Percentiles rank a stretch among this genome's conserved stretches.
Evolutionary conservation across 2,888 invertebrate genomes (phyloP).

Genomic region (Rhamphomyia laevipes): DNA sequence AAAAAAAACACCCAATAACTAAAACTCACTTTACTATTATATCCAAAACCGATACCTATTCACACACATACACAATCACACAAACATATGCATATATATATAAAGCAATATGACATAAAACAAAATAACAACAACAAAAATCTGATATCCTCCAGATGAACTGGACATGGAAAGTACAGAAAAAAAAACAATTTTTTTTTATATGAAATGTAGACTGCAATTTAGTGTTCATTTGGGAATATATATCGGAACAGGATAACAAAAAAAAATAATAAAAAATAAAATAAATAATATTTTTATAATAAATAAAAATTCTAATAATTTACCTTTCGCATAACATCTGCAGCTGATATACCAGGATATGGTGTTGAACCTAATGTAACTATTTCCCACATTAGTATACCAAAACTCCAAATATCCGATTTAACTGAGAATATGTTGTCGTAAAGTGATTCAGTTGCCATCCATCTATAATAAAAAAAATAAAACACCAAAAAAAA

Average conservation of each 20-base stretch:
- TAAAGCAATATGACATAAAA: too few species aligned
- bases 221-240: slow-evolving; percentile 11
- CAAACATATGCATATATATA: too few species aligned
- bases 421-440: slow-evolving; percentile 89
- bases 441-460: slow-evolving; percentile 87
- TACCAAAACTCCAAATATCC: slow-evolving; percentile 93
- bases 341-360: slow-evolving; percentile 82
- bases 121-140: too few species aligned
- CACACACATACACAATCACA: too few species aligned
- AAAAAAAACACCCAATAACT: too few species aligned
- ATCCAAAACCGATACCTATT: too few species aligned
- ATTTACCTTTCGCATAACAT: slow-evolving; percentile 75
- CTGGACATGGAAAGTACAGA: background rate
- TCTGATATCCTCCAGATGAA: too few species aligned
- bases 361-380: slow-evolving; percentile 92
- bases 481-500: background rate
- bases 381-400: slow-evolving; percentile 91
- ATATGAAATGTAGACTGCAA: slow-evolving; percentile 11
- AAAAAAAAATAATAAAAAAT: background rate
- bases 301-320: background rate
- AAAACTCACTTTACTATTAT: too few species aligned
- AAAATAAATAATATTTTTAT: background rate
- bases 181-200: background rate
- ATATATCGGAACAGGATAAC: background rate
- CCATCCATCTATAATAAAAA: slow-evolving; percentile 71